Conservation (phyloP, 2,888 invertebrate genomes). For the Tiphia femorata region DNA sequence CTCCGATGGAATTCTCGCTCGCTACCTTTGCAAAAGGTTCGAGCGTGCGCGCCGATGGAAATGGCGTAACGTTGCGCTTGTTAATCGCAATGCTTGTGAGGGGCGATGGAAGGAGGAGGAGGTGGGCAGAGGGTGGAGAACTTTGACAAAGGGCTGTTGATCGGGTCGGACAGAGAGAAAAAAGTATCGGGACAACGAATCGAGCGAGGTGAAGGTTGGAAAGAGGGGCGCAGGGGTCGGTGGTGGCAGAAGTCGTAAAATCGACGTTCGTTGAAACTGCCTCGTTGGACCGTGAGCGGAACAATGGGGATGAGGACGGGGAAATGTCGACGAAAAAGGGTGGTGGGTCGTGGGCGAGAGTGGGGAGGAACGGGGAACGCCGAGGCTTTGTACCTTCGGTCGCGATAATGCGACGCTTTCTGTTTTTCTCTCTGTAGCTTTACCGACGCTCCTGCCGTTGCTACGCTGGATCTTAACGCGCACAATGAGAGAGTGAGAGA, state of each 20-base stretch:
- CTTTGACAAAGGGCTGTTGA: constrained; percentile 26
- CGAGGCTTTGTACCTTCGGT: constrained; percentile 28
- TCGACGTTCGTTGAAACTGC: constrained; percentile 39
- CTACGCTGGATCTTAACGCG: background rate
- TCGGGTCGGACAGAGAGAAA: constrained; percentile 12
- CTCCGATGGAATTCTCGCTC: too few relatives aligned
- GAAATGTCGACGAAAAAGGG: too few relatives aligned
- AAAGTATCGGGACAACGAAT: constrained; percentile 37
- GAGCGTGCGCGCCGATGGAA: too few relatives aligned
- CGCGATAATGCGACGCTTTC: constrained; percentile 22
- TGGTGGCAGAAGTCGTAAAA: constrained; percentile 46
- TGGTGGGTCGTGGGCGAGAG: constrained; percentile 26
- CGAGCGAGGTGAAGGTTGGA: too few relatives aligned
- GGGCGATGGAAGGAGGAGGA: constrained; percentile 17
- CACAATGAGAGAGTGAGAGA: background rate
- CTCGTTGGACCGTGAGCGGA: constrained; percentile 17
- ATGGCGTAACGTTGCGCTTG: constrained; percentile 4
- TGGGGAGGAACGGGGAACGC: constrained; percentile 24
- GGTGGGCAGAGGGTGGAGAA: constrained; percentile 5
- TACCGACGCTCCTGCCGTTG: constrained; percentile 5
- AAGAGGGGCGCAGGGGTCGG: too few relatives aligned
- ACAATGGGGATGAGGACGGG: too few relatives aligned
- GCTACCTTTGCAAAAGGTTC: too few relatives aligned
- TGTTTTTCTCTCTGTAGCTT: background rate
- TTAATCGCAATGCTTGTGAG: constrained; percentile 9